phyloP scores from a whole-genome alignment of 2,888 invertebrate species.

The Fragum fragum region DNA sequence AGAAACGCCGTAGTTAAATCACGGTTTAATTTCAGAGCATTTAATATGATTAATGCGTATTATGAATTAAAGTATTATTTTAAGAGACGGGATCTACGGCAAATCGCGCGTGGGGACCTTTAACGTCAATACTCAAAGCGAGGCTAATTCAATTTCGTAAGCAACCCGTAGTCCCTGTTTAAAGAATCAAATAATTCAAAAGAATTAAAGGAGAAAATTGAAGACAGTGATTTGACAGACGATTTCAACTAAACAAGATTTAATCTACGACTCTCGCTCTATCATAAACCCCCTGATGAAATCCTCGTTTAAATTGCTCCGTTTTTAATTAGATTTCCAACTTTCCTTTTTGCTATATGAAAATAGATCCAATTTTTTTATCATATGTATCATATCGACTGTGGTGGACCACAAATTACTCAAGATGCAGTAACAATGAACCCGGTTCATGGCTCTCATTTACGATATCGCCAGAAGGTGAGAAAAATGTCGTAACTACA shows the following conservation, averaged over 20 bases:
- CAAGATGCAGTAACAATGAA: too few species aligned
- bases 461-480: too few species aligned
- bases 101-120: constrained; percentile 17
- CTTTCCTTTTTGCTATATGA: neutral
- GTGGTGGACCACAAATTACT: too few species aligned
- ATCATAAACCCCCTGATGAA: constrained; percentile 31
- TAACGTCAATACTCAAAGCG: neutral
- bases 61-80: constrained; percentile 34
- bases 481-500: too few species aligned
- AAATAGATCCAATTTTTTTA: too few species aligned
- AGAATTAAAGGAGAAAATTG: constrained; percentile 47
- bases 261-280: constrained; percentile 37
- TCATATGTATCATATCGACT: too few species aligned
- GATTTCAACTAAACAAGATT: constrained; percentile 51
- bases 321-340: constrained; percentile 26
- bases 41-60: constrained; percentile 21
- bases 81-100: constrained; percentile 5
- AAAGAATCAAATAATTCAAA: constrained; percentile 54
- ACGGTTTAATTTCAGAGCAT: constrained; percentile 13
- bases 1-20: constrained; percentile 6
- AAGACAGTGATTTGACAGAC: constrained; percentile 48
- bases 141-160: constrained; percentile 13
- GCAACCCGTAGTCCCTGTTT: constrained; percentile 27
- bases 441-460: too few species aligned
- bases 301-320: constrained; percentile 26